These are phyloP conservation scores for Sebastes kiyomatsui DNA, from an alignment of 2,797 vertebrate species.

Conservation along the genomic window DNA sequence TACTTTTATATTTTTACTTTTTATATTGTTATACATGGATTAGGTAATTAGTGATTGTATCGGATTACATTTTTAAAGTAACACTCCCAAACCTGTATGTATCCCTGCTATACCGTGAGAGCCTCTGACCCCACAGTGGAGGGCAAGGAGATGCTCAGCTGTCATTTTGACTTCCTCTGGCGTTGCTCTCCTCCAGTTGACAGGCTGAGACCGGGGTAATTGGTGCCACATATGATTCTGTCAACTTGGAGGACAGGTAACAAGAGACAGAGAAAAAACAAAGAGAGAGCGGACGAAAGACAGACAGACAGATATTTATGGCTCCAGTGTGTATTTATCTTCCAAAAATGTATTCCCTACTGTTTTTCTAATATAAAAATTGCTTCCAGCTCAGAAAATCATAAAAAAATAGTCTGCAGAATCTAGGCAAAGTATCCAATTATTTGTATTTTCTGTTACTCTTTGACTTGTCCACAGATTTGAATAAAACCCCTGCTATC, in stretches of 20 bases:
- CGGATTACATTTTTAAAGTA: not conserved
- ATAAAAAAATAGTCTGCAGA: not conserved
- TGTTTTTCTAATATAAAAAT: not conserved
- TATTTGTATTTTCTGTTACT: not conserved
- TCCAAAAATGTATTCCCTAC: not conserved
- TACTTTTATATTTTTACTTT: not conserved
- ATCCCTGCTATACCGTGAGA: not conserved
- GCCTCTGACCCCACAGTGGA: slow-evolving; percentile 18
- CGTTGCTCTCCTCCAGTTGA: slow-evolving; percentile 34
- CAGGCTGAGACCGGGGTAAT: slow-evolving; percentile 54
- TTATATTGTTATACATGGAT: not conserved
- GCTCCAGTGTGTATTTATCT: not conserved
- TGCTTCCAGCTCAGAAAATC: not conserved
- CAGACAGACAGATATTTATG: not conserved
- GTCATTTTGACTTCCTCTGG: slow-evolving; percentile 40
- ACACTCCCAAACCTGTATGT: not conserved
- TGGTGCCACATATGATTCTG: slow-evolving; percentile 64
- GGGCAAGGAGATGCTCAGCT: slow-evolving; percentile 36
- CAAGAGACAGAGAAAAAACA: slow-evolving; percentile 27
- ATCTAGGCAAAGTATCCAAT: not conserved
- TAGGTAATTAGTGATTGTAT: not conserved
- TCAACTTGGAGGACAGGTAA: slow-evolving; percentile 51
- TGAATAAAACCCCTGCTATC: not conserved
- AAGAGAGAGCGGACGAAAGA: not conserved
- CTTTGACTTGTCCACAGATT: not conserved